phyloP scores from a whole-genome alignment of 2,113 vertebrate genomes.

The Rhinolophus ferrumequinum region DNA sequence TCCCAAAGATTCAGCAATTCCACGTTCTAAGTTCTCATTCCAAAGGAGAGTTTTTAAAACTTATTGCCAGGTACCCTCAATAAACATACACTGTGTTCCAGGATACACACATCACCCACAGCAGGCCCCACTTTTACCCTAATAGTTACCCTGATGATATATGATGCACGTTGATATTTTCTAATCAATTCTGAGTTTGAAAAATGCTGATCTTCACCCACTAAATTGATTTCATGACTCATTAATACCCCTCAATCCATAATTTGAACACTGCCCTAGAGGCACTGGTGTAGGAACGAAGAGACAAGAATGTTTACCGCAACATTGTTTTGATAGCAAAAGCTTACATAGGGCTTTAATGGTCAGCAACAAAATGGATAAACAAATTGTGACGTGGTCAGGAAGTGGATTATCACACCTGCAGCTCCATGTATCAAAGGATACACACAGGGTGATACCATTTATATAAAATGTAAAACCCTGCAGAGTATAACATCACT shows the following conservation, averaged over 20 bases:
- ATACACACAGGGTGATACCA: accelerated
- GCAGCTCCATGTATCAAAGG: background rate
- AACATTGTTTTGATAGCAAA: background rate
- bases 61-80: background rate
- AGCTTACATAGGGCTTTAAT: background rate
- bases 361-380: background rate
- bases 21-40: background rate
- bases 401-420: background rate
- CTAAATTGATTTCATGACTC: background rate
- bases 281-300: background rate
- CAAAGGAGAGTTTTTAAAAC: background rate
- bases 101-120: accelerated
- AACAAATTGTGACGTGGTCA: background rate
- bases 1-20: background rate
- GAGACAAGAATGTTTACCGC: background rate
- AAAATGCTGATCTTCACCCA: background rate
- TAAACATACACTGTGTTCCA: background rate
- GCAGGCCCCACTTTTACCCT: background rate
- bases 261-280: background rate
- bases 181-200: background rate
- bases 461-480: background rate
- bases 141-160: background rate
- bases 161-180: background rate
- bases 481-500: background rate
- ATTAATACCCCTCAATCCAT: background rate